A percentile compares a stretch with the other conserved stretches of the same genome.
Evolutionary conservation across 1,140 invertebrate species (phyloP).

Genomic region (Hylyphantes graminicola): DNA sequence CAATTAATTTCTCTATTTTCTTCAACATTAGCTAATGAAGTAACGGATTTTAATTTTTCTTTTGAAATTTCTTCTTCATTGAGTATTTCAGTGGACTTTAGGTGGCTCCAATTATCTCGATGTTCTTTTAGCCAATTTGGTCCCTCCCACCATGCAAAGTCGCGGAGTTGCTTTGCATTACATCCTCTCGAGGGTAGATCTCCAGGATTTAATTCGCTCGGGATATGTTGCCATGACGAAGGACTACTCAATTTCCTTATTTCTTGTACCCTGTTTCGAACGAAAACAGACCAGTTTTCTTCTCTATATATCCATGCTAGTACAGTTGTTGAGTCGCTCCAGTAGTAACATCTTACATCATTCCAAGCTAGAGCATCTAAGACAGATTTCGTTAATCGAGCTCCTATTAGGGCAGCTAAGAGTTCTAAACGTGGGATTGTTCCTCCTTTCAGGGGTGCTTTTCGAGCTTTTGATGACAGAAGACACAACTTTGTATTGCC

Average conservation of each 20-base stretch:
- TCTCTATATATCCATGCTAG: neutral
- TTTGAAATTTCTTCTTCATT: no score
- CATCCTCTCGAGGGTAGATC: neutral
- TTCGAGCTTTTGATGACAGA: neutral
- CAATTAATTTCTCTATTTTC: no score
- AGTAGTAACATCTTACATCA: neutral
- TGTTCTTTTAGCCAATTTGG: conserved; percentile 5
- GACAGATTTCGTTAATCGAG: neutral
- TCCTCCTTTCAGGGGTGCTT: neutral
- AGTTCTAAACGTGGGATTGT: neutral
- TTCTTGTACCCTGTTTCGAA: neutral
- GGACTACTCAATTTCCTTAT: conserved; percentile 17
- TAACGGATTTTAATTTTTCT: no score
- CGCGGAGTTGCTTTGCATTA: neutral
- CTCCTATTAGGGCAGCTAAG: neutral
- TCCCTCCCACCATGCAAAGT: conserved; percentile 11
- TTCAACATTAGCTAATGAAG: no score
- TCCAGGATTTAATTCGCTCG: neutral
- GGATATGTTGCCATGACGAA: neutral
- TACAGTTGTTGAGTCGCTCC: neutral
- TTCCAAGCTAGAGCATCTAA: neutral
- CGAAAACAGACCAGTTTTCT: neutral
- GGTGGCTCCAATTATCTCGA: neutral
- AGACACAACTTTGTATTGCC: neutral
- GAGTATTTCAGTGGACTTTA: no score